Evolutionary conservation across 1,140 invertebrate genomes (phyloP).

Genomic region (Drosophila sucinea): DNA sequence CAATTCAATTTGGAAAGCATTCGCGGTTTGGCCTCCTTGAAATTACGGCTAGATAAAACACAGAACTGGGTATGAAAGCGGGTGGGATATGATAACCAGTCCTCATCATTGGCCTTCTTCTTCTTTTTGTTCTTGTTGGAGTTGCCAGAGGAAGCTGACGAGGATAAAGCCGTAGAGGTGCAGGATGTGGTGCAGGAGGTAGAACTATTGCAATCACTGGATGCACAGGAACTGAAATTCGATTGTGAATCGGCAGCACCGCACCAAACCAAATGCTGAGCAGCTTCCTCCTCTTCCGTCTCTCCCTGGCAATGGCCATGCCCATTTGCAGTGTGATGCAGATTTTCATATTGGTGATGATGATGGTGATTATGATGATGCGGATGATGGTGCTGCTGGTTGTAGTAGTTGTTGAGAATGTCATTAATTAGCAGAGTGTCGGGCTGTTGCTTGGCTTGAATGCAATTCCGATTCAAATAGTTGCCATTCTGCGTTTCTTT

Average conservation of each 20-base stretch:
- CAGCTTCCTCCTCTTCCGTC: slow-evolving; percentile 86
- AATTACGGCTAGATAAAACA: slow-evolving; percentile 90
- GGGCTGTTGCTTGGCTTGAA: slow-evolving; percentile 63
- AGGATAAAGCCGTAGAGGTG: background rate
- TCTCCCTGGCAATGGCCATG: slow-evolving; percentile 51
- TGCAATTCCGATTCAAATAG: slow-evolving; percentile 86
- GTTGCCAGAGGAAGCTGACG: background rate
- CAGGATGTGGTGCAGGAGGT: background rate
- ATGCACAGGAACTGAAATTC: slow-evolving; percentile 87
- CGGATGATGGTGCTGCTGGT: slow-evolving; percentile 55
- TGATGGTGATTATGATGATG: slow-evolving; percentile 28
- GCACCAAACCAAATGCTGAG: slow-evolving; percentile 89
- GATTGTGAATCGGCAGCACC: slow-evolving; percentile 85
- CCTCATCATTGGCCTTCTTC: slow-evolving; percentile 77
- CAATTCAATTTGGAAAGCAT: slow-evolving; percentile 93
- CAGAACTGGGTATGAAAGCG: slow-evolving; percentile 91
- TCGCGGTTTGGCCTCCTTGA: slow-evolving; percentile 89
- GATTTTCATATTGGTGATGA: slow-evolving; percentile 59
- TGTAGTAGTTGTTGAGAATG: slow-evolving; percentile 77
- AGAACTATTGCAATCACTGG: slow-evolving; percentile 85
- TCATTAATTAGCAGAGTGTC: slow-evolving; percentile 72
- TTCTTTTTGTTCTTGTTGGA: background rate
- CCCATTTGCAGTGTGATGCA: slow-evolving; percentile 42
- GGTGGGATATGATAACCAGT: slow-evolving; percentile 88
- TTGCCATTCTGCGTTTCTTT: slow-evolving; percentile 82